Evolutionary conservation across 1,140 invertebrate species (phyloP).

Genomic region (Drosophila nigrodunni): DNA sequence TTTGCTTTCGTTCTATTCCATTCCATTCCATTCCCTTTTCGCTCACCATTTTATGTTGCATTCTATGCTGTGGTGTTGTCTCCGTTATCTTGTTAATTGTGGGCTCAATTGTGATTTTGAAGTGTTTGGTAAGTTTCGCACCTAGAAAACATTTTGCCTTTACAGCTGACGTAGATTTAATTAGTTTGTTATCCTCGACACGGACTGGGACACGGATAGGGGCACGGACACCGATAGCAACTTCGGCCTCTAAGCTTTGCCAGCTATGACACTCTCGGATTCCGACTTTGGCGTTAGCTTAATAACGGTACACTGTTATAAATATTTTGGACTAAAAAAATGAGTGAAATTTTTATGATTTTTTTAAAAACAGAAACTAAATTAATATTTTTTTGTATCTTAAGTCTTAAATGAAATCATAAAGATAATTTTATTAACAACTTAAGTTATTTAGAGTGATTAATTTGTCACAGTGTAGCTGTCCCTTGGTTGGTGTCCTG

Average conservation of each 20-base stretch:
- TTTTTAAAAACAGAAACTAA: too few species aligned
- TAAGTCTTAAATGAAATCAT: too few species aligned
- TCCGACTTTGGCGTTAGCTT: constrained; percentile 1
- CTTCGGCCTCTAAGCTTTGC: background rate
- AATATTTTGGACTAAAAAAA: too few species aligned
- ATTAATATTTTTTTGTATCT: too few species aligned
- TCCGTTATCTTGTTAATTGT: constrained; percentile 77
- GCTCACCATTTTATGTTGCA: background rate
- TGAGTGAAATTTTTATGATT: too few species aligned
- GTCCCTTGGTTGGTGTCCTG: background rate
- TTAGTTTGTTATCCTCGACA: constrained; percentile 75
- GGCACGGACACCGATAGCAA: constrained; percentile 10
- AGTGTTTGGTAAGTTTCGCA: constrained; percentile 73
- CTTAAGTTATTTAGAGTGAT: too few species aligned
- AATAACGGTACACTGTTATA: too few species aligned
- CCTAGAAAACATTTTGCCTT: constrained; percentile 60
- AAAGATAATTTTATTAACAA: too few species aligned
- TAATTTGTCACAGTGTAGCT: background rate
- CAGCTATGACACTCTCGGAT: background rate
- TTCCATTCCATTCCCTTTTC: background rate
- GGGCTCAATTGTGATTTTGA: constrained; percentile 71
- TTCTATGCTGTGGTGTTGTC: background rate
- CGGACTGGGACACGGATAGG: constrained; percentile 3
- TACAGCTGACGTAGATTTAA: constrained; percentile 72
- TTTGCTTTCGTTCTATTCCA: constrained; percentile 8